Percentiles rank a stretch among this genome's conserved stretches.
phyloP scores from a whole-genome alignment of 2,113 vertebrate genomes.

The Coreoperca whiteheadi region DNA sequence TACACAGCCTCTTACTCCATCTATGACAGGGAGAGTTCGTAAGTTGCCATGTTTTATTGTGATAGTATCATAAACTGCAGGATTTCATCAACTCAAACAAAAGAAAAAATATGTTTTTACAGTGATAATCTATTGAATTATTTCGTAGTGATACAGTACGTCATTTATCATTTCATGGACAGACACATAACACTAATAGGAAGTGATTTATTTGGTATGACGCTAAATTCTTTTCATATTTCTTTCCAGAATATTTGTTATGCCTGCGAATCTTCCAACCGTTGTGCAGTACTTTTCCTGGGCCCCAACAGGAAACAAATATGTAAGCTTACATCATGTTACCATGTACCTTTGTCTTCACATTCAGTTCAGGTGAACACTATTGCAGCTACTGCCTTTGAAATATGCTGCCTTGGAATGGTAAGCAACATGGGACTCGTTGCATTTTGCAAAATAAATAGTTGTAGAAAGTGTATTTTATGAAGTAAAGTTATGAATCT shows the following conservation, averaged over 20 bases:
- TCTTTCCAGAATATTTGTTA: conserved; percentile 88
- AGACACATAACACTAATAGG: not conserved
- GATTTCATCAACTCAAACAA: not conserved
- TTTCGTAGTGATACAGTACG: not conserved
- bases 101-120: not conserved
- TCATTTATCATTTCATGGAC: not conserved
- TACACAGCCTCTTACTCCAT: conserved; percentile 93
- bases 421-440: not conserved
- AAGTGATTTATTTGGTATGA: not conserved
- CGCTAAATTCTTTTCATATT: not conserved
- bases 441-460: not conserved
- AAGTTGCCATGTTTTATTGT: conserved; percentile 66
- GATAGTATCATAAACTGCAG: not conserved
- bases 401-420: not conserved
- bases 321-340: conserved; percentile 83
- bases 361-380: conserved; percentile 5
- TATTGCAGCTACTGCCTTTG: not conserved
- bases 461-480: not conserved
- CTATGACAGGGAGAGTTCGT: conserved; percentile 88
- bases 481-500: not conserved
- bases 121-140: not conserved
- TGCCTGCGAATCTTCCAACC: conserved; percentile 85
- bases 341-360: not conserved
- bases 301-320: conserved; percentile 90
- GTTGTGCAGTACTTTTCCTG: conserved; percentile 90